Percentiles rank a stretch among this genome's conserved stretches.
These are phyloP conservation scores for Polydrusus tereticollis DNA, from an alignment of 2,888 invertebrate species.

Conservation along the genomic window DNA sequence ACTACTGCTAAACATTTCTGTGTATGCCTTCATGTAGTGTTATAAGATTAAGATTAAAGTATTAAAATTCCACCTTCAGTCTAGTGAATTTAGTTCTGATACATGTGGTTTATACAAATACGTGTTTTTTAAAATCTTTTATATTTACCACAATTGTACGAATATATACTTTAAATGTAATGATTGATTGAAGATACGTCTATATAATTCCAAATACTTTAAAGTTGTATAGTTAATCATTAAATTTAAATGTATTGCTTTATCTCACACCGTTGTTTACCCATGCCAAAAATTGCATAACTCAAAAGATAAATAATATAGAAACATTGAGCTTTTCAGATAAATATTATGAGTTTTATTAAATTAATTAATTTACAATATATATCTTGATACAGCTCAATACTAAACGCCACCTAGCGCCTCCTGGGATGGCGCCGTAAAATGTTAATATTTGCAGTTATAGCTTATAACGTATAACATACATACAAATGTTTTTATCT, in stretches of 20 bases:
- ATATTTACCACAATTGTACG: too few relatives aligned
- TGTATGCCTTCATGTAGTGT: not conserved
- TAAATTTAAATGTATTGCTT: not conserved
- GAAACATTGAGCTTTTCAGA: too few relatives aligned
- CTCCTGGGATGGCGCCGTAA: too few relatives aligned
- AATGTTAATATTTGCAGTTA: too few relatives aligned
- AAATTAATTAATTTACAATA: too few relatives aligned
- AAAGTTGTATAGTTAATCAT: not conserved
- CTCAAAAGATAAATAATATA: constrained; percentile 19
- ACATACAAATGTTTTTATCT: constrained; percentile 21
- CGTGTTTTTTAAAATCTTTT: too few relatives aligned
- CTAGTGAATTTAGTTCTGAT: not conserved
- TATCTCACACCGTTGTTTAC: not conserved
- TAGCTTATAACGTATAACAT: not conserved
- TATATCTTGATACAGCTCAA: not conserved
- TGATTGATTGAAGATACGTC: not conserved
- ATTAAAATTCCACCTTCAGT: not conserved
- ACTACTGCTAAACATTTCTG: not conserved
- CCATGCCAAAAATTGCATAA: constrained; percentile 5
- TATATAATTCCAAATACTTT: not conserved
- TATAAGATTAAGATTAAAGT: not conserved
- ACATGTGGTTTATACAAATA: too few relatives aligned
- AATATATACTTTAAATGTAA: not conserved
- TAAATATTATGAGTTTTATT: too few relatives aligned
- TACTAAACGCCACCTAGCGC: not conserved